A percentile compares a stretch with the other conserved stretches of the same genome.
Conservation (phyloP, 2,797 vertebrate genomes). For the Hylomyscus alleni region DNA sequence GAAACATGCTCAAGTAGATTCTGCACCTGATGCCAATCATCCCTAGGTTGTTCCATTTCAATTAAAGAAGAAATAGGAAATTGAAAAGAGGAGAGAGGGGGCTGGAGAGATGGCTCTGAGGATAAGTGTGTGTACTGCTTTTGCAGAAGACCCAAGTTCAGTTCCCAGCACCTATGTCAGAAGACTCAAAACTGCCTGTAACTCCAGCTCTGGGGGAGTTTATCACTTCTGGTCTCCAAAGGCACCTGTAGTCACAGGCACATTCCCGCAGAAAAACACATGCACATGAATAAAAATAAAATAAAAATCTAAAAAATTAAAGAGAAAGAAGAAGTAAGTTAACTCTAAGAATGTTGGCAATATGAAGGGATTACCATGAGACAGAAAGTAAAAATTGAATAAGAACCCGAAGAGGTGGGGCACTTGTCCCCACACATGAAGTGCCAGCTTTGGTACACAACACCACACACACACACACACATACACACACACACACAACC, state of each 20-base stretch:
- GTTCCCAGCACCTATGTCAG: neutral
- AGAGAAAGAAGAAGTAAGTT: neutral
- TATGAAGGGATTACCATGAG: neutral
- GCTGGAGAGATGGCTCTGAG: neutral
- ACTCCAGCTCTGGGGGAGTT: neutral
- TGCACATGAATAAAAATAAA: neutral
- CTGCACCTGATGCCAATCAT: neutral
- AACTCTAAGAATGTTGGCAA: conserved; percentile 4
- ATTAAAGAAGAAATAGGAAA: conserved; percentile 50
- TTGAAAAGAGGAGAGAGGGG: neutral
- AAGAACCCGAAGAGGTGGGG: neutral
- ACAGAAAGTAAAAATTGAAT: conserved; percentile 52
- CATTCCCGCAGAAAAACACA: neutral
- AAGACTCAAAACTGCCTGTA: neutral
- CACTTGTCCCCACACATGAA: too few species aligned
- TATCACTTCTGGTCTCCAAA: neutral
- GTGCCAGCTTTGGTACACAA: neutral
- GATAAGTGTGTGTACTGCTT: neutral
- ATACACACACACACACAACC: neutral
- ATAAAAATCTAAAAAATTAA: neutral
- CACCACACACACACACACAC: neutral
- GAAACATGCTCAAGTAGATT: neutral
- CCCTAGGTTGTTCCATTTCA: neutral
- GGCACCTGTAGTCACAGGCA: neutral
- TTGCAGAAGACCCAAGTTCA: neutral